phyloP scores from a whole-genome alignment of 2,113 vertebrate genomes.

The Hippocampus zosterae region DNA sequence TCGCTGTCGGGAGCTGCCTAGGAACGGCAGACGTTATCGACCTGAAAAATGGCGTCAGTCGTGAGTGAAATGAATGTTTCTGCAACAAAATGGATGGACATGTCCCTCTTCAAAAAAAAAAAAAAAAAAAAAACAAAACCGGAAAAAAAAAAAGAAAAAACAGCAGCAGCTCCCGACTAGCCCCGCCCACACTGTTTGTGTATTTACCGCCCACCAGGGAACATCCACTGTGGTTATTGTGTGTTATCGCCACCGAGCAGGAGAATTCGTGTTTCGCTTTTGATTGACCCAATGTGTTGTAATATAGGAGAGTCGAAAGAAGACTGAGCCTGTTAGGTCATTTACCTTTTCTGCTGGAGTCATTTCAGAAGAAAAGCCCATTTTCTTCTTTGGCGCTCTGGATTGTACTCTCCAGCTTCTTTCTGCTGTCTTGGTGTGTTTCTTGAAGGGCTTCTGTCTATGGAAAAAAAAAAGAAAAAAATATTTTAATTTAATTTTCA shows the following conservation, averaged over 20 bases:
- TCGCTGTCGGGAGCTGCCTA: not conserved
- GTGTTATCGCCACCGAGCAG: not conserved
- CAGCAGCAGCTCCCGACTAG: not conserved
- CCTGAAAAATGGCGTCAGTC: not conserved
- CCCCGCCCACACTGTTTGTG: conserved; percentile 7
- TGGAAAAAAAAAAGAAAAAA: conserved; percentile 46
- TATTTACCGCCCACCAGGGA: not conserved
- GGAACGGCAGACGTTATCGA: not conserved
- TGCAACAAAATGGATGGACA: conserved; percentile 18
- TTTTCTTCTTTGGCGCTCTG: conserved; percentile 38
- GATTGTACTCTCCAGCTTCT: conserved; percentile 58
- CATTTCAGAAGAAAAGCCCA: conserved; percentile 23
- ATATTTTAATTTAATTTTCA: conserved; percentile 59
- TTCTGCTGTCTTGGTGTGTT: conserved; percentile 51
- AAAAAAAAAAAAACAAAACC: not conserved
- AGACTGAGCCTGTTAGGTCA: conserved; percentile 19
- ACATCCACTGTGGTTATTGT: conserved; percentile 7
- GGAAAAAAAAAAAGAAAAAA: not conserved
- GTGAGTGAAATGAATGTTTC: conserved; percentile 37
- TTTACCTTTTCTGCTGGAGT: conserved; percentile 20
- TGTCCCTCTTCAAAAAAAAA: conserved; percentile 7
- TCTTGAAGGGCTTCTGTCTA: conserved; percentile 73
- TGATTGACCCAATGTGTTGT: conserved; percentile 23
- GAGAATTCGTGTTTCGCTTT: conserved; percentile 3
- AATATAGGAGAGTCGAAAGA: conserved; percentile 34